Evolutionary conservation across 2,888 invertebrate species (phyloP).

Genomic region (Toxonevra muliebris): DNA sequence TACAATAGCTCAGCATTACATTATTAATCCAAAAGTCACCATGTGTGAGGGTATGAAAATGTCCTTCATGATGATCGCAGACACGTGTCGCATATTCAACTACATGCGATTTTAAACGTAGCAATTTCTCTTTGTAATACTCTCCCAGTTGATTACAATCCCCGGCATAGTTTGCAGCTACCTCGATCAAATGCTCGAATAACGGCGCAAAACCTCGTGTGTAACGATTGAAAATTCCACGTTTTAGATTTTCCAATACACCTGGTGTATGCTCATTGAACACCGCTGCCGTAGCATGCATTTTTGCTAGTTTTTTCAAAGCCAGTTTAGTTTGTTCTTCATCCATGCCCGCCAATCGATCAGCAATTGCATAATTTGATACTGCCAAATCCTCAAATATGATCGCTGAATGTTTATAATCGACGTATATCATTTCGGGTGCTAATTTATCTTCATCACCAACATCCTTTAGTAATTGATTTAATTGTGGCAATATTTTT

Average conservation of each 20-base stretch:
- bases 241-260: conserved; percentile 37
- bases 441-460: conserved; percentile 49
- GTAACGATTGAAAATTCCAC: conserved; percentile 41
- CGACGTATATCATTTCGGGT: conserved; percentile 51
- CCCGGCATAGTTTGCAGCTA: conserved; percentile 33
- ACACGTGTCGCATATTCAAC: conserved; percentile 36
- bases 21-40: conserved; percentile 52
- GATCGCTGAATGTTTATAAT: conserved; percentile 47
- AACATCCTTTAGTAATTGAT: conserved; percentile 40
- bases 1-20: conserved; percentile 46
- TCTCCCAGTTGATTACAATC: conserved; percentile 31
- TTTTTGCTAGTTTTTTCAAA: conserved; percentile 61
- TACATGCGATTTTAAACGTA: conserved; percentile 24
- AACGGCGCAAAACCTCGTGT: conserved; percentile 37
- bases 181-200: conserved; percentile 39
- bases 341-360: conserved; percentile 56
- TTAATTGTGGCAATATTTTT: conserved; percentile 50
- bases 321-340: conserved; percentile 59
- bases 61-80: conserved; percentile 27
- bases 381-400: conserved; percentile 54
- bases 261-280: conserved; percentile 53
- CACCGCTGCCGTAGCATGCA: conserved; percentile 65
- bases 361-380: conserved; percentile 44
- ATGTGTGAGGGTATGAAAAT: conserved; percentile 45
- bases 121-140: conserved; percentile 37